Evolutionary conservation across 1,140 invertebrate species (phyloP), one percentile per base, ranked within the genome.

Genomic region (Megalonaias nervosa): DNA sequence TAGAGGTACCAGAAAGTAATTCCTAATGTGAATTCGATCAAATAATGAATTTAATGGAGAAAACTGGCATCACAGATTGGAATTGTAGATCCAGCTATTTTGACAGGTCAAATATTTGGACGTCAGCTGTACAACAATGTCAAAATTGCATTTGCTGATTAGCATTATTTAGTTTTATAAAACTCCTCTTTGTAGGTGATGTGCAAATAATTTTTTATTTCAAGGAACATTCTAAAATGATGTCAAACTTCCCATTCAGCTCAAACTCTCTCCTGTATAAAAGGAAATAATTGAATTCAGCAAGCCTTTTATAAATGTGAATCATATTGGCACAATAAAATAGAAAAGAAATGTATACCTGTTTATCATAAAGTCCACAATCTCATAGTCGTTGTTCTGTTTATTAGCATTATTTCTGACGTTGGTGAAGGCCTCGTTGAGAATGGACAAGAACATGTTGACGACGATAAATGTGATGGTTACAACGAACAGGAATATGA

Each of bases 301-400:
- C 60, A 62, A 62, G 60, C 4, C 5, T 14, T n/a, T 9, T n/a
- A 62, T n/a, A 6, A 62, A 12, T 14, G 9, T 62, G 60, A 19
- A 62, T n/a, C 19, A 19, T 11, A 19, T n/a, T 62, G 9, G 0
- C 60, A 62, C 19, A 62, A 19, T 11, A 9, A 19, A 62, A 23
- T 31, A 31, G 26, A 62, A 14, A 62, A 67, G n/a, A n/a, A 70
- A 16, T 55, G 57, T 59, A 4, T 62, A 78, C 76, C 76, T 73
- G 79, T 69, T 70, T 76, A 92, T 88, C 84, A 93, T 92, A 84
- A 93, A 93, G 81, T 93, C 92, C 3, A 92, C 92, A 83, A 94
- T 92, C 86, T 94, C 93, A 86, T 94, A 93, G 82, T 94, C 93
- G 82, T 94, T 93, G 26, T 91, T 90, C 73, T 94, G 92, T 48